These are phyloP conservation scores for Actinia equina DNA, from an alignment of 64 coral and sea anemone species.

Conservation along the genomic window DNA sequence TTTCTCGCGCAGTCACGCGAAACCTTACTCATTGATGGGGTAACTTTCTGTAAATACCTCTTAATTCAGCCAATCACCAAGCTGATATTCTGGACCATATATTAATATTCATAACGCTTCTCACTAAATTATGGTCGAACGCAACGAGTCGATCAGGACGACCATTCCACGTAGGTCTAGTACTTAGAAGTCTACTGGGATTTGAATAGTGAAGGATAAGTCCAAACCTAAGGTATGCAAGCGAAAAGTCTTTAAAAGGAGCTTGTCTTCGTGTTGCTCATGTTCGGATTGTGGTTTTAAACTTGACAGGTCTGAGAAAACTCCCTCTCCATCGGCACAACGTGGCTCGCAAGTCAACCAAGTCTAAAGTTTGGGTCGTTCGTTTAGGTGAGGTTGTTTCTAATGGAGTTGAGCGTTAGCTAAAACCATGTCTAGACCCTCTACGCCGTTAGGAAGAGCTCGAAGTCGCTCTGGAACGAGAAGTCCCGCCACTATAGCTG, in stretches of 20 bases:
- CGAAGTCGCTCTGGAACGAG: slow-evolving; percentile 50
- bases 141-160: slow-evolving; percentile 9
- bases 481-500: slow-evolving; percentile 53
- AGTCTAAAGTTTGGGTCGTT: neutral
- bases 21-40: neutral
- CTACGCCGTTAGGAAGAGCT: slow-evolving; percentile 37
- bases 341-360: neutral
- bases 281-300: slow-evolving; percentile 5
- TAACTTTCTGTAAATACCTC: neutral
- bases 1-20: neutral
- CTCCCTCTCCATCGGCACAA: neutral
- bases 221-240: neutral
- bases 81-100: neutral
- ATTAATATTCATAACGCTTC: slow-evolving; percentile 13
- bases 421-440: slow-evolving; percentile 50
- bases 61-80: neutral
- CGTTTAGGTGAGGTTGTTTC: neutral
- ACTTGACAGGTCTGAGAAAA: slow-evolving; percentile 17
- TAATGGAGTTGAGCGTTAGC: neutral
- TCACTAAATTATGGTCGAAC: slow-evolving; percentile 13
- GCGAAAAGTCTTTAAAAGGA: neutral
- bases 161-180: slow-evolving; percentile 20
- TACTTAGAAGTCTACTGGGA: neutral
- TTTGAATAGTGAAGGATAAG: neutral
- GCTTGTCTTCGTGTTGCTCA: neutral